These are phyloP conservation scores for Ramphastos sulfuratus DNA, from an alignment of 2,113 vertebrate species.

Conservation along the genomic window DNA sequence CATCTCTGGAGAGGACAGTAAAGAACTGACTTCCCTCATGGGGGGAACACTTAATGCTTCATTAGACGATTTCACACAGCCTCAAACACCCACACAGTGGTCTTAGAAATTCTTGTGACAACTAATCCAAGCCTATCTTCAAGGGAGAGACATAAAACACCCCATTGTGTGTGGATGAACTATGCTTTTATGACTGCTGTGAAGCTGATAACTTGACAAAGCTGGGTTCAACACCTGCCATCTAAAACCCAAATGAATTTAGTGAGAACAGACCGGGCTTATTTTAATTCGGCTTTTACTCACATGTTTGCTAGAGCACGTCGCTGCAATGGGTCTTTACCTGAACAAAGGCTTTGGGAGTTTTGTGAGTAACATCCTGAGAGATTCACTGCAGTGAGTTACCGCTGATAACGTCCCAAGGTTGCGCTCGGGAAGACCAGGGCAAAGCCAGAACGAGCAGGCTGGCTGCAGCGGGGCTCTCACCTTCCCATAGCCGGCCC, in stretches of 20 bases:
- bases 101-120: not conserved
- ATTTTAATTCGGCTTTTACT: not conserved
- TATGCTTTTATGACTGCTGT: not conserved
- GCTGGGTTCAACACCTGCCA: not conserved
- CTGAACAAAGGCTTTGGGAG: not conserved
- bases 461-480: not conserved
- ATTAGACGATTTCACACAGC: not conserved
- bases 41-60: not conserved
- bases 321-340: too few relatives aligned
- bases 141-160: not conserved
- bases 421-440: accelerated
- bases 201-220: not conserved
- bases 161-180: not conserved
- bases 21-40: not conserved
- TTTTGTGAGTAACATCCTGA: accelerated
- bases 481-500: accelerated
- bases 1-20: not conserved
- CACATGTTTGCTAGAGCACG: accelerated
- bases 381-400: accelerated
- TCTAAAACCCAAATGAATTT: not conserved
- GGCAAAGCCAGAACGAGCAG: not conserved
- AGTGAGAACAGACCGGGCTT: not conserved
- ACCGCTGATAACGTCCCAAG: accelerated
- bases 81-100: not conserved
- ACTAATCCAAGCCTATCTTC: not conserved